phyloP scores from a whole-genome alignment of 2,888 invertebrate genomes.

The Emmelina monodactyla region DNA sequence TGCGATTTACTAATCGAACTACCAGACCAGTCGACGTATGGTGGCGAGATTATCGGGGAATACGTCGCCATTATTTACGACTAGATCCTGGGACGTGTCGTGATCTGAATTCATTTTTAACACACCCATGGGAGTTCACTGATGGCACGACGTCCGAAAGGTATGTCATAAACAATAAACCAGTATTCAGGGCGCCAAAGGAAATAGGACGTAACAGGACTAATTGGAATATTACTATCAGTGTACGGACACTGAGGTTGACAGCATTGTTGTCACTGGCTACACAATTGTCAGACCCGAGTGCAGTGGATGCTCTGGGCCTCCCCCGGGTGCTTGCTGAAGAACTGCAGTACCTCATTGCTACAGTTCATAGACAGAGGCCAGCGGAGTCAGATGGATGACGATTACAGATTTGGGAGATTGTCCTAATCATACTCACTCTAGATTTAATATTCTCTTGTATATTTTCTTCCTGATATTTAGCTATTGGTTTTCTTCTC shows the following conservation, averaged over 20 bases:
- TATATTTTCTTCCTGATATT: not conserved
- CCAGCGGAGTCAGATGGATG: slow-evolving; percentile 1
- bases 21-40: slow-evolving; percentile 65
- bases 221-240: slow-evolving; percentile 60
- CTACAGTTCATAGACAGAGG: slow-evolving; percentile 13
- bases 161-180: slow-evolving; percentile 60
- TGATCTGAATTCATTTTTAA: slow-evolving; percentile 78
- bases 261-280: slow-evolving; percentile 53
- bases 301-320: slow-evolving; percentile 33
- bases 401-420: not conserved
- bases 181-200: slow-evolving; percentile 48
- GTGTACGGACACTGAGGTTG: slow-evolving; percentile 53
- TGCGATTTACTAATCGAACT: slow-evolving; percentile 42
- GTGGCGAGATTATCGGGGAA: slow-evolving; percentile 81
- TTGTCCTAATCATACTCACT: not conserved
- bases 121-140: slow-evolving; percentile 86
- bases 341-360: slow-evolving; percentile 32
- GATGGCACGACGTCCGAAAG: slow-evolving; percentile 74
- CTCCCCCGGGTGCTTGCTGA: slow-evolving; percentile 44
- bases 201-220: slow-evolving; percentile 34
- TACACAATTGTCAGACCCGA: slow-evolving; percentile 26
- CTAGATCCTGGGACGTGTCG: slow-evolving; percentile 62
- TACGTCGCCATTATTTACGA: slow-evolving; percentile 65
- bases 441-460: not conserved
- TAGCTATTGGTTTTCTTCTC: no score